A percentile compares a stretch with the other conserved stretches of the same genome.
phyloP scores from a whole-genome alignment of 2,797 vertebrate species.

The Rhinatrema bivittatum region DNA sequence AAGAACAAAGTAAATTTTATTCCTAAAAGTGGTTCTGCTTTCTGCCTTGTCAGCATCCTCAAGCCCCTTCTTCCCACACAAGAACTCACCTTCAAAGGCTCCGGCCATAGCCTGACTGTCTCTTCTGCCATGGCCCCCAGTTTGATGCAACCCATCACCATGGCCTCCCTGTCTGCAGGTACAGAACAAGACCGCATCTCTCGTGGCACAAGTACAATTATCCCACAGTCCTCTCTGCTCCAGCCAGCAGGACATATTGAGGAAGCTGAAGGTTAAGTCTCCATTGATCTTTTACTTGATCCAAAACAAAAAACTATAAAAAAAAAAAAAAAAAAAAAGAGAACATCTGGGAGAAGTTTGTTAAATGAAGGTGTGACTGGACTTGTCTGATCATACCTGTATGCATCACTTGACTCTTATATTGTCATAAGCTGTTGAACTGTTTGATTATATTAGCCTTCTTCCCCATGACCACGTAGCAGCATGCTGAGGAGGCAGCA shows the following conservation, averaged over 20 bases:
- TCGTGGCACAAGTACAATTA: constrained; percentile 69
- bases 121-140: constrained; percentile 67
- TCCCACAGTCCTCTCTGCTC: constrained; percentile 71
- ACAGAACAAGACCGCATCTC: constrained; percentile 69
- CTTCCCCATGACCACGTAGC: constrained; percentile 15
- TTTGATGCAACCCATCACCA: constrained; percentile 60
- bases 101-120: constrained; percentile 81
- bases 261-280: constrained; percentile 81
- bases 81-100: constrained; percentile 82
- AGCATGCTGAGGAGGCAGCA: constrained; percentile 29
- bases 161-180: constrained; percentile 59
- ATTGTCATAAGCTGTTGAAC: constrained; percentile 14
- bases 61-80: constrained; percentile 90
- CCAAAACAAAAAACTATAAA: too few relatives aligned
- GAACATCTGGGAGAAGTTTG: constrained; percentile 16
- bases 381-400: constrained; percentile 19
- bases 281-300: not conserved
- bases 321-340: too few relatives aligned
- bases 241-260: constrained; percentile 66
- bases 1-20: constrained; percentile 99
- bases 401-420: constrained; percentile 17
- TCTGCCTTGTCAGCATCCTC: constrained; percentile 97
- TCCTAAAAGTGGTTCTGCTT: constrained; percentile 96
- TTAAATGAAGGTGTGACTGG: constrained; percentile 13
- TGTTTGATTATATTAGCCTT: constrained; percentile 15